Evolutionary conservation across 2,888 invertebrate species (phyloP).

Genomic region (Carabus problematicus): DNA sequence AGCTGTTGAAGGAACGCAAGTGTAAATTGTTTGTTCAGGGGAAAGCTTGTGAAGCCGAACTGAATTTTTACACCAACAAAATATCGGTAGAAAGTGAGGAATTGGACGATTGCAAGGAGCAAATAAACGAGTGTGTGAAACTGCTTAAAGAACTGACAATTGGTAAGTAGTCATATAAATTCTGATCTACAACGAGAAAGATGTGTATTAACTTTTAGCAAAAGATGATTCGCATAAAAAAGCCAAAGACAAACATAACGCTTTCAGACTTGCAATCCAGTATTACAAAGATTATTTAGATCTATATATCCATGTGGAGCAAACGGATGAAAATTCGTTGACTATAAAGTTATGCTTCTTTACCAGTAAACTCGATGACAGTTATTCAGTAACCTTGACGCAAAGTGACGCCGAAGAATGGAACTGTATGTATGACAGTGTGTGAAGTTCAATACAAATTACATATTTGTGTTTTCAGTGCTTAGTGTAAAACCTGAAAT

Average conservation of each 20-base stretch:
- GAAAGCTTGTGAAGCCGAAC: too few species aligned
- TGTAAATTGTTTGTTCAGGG: too few species aligned
- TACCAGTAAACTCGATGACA: slow-evolving; percentile 2
- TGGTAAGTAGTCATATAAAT: too few species aligned
- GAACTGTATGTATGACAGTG: background rate
- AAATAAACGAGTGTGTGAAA: too few species aligned
- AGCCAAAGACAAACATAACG: background rate
- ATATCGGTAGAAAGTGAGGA: too few species aligned
- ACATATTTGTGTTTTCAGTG: too few species aligned
- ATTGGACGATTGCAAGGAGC: too few species aligned
- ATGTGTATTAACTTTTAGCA: background rate
- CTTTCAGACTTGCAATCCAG: background rate
- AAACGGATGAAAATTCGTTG: background rate
- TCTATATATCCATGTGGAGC: background rate
- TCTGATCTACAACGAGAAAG: too few species aligned
- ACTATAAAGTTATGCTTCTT: background rate
- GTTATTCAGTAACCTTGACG: background rate
- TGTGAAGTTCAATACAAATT: too few species aligned
- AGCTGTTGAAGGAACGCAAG: too few species aligned
- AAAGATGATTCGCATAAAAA: background rate
- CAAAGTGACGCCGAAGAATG: background rate
- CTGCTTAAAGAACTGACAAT: too few species aligned
- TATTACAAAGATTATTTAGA: slow-evolving; percentile 4
- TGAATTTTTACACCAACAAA: too few species aligned
- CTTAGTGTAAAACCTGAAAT: background rate